Conservation (phyloP, 1,140 invertebrate species). For the Melitaea cinxia region DNA sequence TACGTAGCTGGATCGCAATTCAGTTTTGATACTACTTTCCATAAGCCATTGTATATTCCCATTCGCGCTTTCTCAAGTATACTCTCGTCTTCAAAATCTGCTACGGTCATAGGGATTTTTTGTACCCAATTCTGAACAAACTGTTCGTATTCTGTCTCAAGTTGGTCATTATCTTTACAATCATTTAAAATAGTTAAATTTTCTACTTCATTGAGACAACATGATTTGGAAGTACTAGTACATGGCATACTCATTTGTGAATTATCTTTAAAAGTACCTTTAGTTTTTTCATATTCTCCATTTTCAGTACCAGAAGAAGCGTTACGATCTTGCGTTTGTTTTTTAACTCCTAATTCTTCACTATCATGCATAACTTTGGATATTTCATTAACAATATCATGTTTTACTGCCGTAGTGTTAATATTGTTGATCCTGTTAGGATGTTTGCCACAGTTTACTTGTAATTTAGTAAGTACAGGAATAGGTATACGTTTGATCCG, state of each 20-base stretch:
- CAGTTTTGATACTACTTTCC: slow-evolving; percentile 53
- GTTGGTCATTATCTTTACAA: slow-evolving; percentile 26
- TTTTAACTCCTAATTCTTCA: neutral
- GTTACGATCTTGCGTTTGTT: neutral
- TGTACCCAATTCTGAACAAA: slow-evolving; percentile 58
- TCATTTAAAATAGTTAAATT: neutral
- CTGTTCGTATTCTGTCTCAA: slow-evolving; percentile 51
- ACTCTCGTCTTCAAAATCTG: slow-evolving; percentile 37
- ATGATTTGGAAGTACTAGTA: neutral
- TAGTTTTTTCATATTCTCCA: neutral
- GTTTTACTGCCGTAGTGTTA: neutral
- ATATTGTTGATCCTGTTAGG: neutral
- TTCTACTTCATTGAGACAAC: neutral
- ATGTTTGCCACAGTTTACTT: neutral
- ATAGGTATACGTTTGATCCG: slow-evolving; percentile 46
- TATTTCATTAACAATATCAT: neutral
- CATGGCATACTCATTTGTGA: too few species aligned
- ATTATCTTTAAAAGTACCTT: neutral
- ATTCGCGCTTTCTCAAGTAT: slow-evolving; percentile 44
- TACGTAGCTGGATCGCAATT: slow-evolving; percentile 50
- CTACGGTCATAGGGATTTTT: slow-evolving; percentile 48
- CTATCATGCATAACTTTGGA: neutral
- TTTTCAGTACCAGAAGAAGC: neutral
- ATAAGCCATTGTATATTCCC: slow-evolving; percentile 54
- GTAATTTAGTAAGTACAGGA: slow-evolving; percentile 12